Conservation (phyloP, 2,888 invertebrate species). For the Nipponacmea schrenckii region DNA sequence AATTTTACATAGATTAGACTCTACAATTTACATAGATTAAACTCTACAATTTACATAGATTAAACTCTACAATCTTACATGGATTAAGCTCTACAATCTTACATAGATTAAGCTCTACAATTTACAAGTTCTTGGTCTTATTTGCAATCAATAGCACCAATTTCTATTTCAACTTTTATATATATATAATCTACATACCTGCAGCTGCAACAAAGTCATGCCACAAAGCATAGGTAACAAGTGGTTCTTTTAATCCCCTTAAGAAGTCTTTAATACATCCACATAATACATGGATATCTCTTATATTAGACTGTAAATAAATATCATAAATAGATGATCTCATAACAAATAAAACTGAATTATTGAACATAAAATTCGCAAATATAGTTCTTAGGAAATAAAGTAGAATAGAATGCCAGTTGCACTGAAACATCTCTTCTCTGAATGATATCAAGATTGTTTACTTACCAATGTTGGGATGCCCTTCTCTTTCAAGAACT, state of each 20-base stretch:
- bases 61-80: too few species aligned
- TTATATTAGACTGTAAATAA: constrained; percentile 54
- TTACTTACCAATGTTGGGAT: constrained; percentile 78
- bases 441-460: background rate
- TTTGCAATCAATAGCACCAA: too few species aligned
- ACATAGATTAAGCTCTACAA: too few species aligned
- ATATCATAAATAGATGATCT: constrained; percentile 1
- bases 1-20: too few species aligned
- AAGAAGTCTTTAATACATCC: constrained; percentile 95
- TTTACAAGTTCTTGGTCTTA: too few species aligned
- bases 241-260: constrained; percentile 86
- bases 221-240: constrained; percentile 86
- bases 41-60: too few species aligned
- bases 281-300: constrained; percentile 86
- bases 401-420: background rate
- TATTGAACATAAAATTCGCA: background rate
- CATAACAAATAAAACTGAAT: background rate
- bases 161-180: too few species aligned
- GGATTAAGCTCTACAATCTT: too few species aligned
- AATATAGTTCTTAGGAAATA: background rate
- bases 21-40: too few species aligned
- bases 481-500: constrained; percentile 86
- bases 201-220: constrained; percentile 82
- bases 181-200: constrained; percentile 50
- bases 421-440: background rate